These are phyloP conservation scores for Saccostrea glomerata DNA, from an alignment of 1,140 invertebrate species.

Conservation along the genomic window DNA sequence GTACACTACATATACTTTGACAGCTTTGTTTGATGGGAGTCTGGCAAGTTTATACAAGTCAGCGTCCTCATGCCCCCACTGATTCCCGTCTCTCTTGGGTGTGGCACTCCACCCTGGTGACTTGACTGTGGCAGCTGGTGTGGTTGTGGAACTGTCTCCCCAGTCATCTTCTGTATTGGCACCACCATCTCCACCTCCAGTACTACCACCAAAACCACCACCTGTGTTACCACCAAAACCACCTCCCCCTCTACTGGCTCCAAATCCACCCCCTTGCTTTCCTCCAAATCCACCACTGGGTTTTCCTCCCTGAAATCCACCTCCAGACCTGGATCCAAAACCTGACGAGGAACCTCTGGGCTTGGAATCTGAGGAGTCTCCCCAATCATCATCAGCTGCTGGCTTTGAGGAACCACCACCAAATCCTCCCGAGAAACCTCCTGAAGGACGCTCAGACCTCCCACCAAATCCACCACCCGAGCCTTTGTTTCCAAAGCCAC, in stretches of 20 bases:
- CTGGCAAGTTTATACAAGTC: slow-evolving; percentile 47
- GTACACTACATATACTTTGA: slow-evolving; percentile 66
- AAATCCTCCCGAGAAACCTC: slow-evolving; percentile 47
- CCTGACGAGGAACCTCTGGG: neutral
- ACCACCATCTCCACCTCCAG: slow-evolving; percentile 27
- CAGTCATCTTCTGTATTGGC: slow-evolving; percentile 52
- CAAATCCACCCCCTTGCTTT: slow-evolving; percentile 24
- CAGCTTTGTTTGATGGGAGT: slow-evolving; percentile 55
- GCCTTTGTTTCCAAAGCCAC: slow-evolving; percentile 13
- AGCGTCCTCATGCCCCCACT: slow-evolving; percentile 44
- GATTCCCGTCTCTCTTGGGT: slow-evolving; percentile 6
- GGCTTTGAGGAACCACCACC: neutral
- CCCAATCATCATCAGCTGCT: slow-evolving; percentile 44
- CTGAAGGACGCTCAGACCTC: slow-evolving; percentile 15
- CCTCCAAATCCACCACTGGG: neutral
- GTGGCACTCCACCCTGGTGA: slow-evolving; percentile 18
- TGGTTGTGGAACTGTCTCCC: slow-evolving; percentile 11
- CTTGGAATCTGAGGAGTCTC: neutral
- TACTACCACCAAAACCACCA: neutral
- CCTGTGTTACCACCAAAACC: slow-evolving; percentile 29
- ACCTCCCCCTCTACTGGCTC: slow-evolving; percentile 13
- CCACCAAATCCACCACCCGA: slow-evolving; percentile 58
- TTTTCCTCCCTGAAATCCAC: slow-evolving; percentile 18
- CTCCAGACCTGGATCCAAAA: slow-evolving; percentile 4
- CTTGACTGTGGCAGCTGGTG: slow-evolving; percentile 1